A percentile compares a stretch with the other conserved stretches of the same genome.
Conservation (phyloP, 35 echinoderm and acorn worm species). For the Stichopus chloronotus region DNA sequence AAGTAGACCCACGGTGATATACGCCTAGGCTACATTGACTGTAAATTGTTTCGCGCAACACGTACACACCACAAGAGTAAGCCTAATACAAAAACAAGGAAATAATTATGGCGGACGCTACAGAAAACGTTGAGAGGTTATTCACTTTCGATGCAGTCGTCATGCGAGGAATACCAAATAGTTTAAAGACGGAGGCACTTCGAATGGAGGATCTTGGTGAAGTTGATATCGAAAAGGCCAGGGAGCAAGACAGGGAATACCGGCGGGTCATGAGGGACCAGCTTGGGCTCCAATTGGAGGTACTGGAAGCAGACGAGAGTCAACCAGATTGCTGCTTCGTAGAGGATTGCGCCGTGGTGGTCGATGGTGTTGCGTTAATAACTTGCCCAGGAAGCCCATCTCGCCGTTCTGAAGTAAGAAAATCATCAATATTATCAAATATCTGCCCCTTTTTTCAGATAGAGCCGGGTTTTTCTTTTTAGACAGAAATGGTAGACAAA, state of each 20-base stretch:
- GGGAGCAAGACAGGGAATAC: conserved; percentile 48
- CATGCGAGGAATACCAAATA: conserved; percentile 64
- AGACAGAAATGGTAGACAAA: no score
- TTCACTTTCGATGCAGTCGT: conserved; percentile 60
- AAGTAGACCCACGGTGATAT: no score
- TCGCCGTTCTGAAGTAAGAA: conserved; percentile 74
- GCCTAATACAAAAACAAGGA: no score
- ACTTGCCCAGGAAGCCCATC: conserved; percentile 50
- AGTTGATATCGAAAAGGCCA: conserved; percentile 48
- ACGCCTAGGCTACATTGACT: no score
- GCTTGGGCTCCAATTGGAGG: conserved; percentile 51
- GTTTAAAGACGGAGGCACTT: conserved; percentile 49
- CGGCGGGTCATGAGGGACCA: neutral
- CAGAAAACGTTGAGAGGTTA: neutral
- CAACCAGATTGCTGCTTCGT: conserved; percentile 91
- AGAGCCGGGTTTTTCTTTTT: neutral
- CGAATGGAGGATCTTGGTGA: conserved; percentile 52
- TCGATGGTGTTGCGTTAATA: conserved; percentile 82
- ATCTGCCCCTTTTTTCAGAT: neutral
- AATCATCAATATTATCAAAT: neutral
- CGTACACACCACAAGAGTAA: no score
- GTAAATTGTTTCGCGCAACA: no score
- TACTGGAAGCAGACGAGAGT: conserved; percentile 75
- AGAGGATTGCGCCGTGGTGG: conserved; percentile 83
- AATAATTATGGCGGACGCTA: neutral